phyloP scores from a whole-genome alignment of 2,888 invertebrate genomes.

The Cynaeus angustus region DNA sequence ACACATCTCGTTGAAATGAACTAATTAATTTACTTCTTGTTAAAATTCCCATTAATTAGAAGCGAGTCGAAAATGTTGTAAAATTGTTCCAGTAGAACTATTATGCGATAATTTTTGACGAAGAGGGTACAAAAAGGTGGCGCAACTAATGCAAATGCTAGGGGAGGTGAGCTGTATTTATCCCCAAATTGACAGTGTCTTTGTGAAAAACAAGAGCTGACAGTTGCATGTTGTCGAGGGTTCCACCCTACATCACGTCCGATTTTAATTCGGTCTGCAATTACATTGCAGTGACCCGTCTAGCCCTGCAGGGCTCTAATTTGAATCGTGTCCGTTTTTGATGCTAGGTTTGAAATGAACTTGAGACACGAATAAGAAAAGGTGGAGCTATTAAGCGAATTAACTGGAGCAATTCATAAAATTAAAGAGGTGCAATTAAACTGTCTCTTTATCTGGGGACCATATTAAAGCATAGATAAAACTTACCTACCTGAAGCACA shows the following conservation, averaged over 20 bases:
- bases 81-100: no score
- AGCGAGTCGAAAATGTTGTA: no score
- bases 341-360: conserved; percentile 20
- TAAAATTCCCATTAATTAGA: no score
- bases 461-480: conserved; percentile 53
- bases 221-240: conserved; percentile 43
- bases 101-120: not conserved
- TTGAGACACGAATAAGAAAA: conserved; percentile 44
- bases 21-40: no score
- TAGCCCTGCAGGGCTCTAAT: conserved; percentile 36
- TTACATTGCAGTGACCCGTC: conserved; percentile 44
- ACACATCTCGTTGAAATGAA: no score
- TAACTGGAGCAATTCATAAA: conserved; percentile 47
- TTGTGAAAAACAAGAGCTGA: conserved; percentile 44
- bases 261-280: conserved; percentile 41
- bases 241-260: conserved; percentile 37
- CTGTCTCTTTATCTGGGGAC: conserved; percentile 46
- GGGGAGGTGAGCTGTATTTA: conserved; percentile 19
- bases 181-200: conserved; percentile 27
- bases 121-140: conserved; percentile 17
- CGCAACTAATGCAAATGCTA: conserved; percentile 32
- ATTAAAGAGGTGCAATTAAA: conserved; percentile 51
- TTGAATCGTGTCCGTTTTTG: conserved; percentile 42
- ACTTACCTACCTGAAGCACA: conserved; percentile 51
- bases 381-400: conserved; percentile 33